A percentile compares a stretch with the other conserved stretches of the same genome.
phyloP scores from a whole-genome alignment of 2,888 invertebrate species.

The Ophioninae sp. region DNA sequence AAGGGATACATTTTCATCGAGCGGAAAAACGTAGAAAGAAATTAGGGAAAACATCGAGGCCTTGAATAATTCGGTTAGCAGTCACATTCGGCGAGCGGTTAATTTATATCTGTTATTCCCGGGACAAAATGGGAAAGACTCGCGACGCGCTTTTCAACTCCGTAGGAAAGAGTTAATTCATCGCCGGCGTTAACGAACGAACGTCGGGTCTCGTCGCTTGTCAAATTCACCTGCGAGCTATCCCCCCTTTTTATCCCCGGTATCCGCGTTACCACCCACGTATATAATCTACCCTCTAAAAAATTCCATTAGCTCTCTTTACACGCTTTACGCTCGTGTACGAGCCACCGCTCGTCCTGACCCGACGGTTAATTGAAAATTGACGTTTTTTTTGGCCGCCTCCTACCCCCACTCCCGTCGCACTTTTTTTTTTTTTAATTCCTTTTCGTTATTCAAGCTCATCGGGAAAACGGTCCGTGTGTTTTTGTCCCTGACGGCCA shows the following conservation, averaged over 20 bases:
- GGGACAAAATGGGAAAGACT: neutral
- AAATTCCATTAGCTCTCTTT: conserved; percentile 78
- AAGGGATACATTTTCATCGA: too few relatives aligned
- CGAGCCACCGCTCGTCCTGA: conserved; percentile 35
- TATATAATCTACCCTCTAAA: conserved; percentile 78
- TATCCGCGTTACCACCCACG: conserved; percentile 53
- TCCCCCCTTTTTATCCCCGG: neutral
- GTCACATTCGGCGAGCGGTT: conserved; percentile 63
- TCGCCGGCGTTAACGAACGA: conserved; percentile 56
- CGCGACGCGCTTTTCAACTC: conserved; percentile 17
- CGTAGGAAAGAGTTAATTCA: conserved; percentile 64
- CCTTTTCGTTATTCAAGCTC: conserved; percentile 61
- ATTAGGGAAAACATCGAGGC: conserved; percentile 48
- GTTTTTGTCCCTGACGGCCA: neutral
- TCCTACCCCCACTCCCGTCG: too few relatives aligned
- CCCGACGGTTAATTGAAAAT: conserved; percentile 75
- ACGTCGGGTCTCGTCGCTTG: conserved; percentile 55
- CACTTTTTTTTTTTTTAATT: neutral
- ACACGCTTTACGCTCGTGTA: conserved; percentile 39
- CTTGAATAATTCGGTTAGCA: conserved; percentile 55
- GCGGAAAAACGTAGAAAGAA: conserved; percentile 28
- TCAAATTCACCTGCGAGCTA: conserved; percentile 57
- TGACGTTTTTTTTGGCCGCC: conserved; percentile 72
- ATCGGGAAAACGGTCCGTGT: neutral
- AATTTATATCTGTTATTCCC: conserved; percentile 63